Evolutionary conservation across 2,797 vertebrate species (phyloP).

Genomic region (Coreius guichenoti): DNA sequence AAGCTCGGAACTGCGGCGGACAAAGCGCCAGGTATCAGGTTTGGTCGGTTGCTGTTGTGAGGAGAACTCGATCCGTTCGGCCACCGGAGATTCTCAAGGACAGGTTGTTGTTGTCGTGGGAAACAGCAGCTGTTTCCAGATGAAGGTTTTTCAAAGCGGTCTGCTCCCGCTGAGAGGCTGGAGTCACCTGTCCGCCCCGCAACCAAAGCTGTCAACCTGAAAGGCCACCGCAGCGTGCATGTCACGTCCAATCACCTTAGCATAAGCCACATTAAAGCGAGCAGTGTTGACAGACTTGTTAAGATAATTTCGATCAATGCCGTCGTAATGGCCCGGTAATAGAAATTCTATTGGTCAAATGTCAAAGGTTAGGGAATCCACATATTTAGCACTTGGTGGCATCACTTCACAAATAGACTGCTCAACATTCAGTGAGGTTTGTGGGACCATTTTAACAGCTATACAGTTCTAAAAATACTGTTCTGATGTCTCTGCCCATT

Average conservation of each 20-base stretch:
- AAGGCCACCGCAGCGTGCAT: constrained; percentile 69
- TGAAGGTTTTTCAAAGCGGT: constrained; percentile 73
- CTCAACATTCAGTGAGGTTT: neutral
- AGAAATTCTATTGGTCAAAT: constrained; percentile 62
- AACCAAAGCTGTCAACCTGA: constrained; percentile 69
- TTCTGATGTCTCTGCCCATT: neutral
- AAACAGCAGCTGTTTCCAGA: constrained; percentile 71
- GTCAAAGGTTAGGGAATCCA: constrained; percentile 43
- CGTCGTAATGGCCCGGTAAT: constrained; percentile 71
- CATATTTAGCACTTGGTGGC: neutral
- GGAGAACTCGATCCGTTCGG: constrained; percentile 53
- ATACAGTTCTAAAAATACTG: neutral
- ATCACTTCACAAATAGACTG: neutral
- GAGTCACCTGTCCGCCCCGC: constrained; percentile 73
- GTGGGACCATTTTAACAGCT: neutral
- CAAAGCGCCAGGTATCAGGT: constrained; percentile 42
- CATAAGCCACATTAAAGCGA: constrained; percentile 61
- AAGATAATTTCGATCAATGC: constrained; percentile 67
- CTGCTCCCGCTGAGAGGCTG: constrained; percentile 66
- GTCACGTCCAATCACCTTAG: constrained; percentile 71
- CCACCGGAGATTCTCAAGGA: constrained; percentile 45
- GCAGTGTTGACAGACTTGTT: constrained; percentile 70
- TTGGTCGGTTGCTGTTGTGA: constrained; percentile 45
- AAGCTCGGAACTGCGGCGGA: constrained; percentile 28
- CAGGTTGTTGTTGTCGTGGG: constrained; percentile 63